Evolutionary conservation across 2,113 vertebrate species (phyloP).

Genomic region (Dicaeum eximium): DNA sequence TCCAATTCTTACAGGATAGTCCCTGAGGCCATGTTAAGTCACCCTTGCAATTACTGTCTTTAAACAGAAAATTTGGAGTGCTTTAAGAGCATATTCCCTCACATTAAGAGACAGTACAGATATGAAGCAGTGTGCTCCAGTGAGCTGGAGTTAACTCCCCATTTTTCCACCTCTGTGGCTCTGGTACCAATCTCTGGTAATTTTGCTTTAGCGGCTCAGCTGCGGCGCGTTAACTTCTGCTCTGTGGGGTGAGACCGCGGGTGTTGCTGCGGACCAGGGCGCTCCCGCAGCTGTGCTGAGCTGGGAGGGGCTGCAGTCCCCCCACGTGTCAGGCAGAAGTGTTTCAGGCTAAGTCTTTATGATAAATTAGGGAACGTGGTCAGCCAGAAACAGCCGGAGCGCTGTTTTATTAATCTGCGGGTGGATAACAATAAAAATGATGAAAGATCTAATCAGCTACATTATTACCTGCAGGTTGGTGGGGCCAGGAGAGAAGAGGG

Average conservation of each 20-base stretch:
- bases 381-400: slow-evolving; percentile 43
- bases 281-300: neutral
- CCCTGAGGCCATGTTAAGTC: slow-evolving; percentile 37
- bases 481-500: neutral
- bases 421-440: slow-evolving; percentile 67
- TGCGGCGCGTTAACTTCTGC: slow-evolving; percentile 19
- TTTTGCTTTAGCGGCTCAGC: slow-evolving; percentile 26
- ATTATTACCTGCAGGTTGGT: slow-evolving; percentile 39
- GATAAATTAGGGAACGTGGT: slow-evolving; percentile 60
- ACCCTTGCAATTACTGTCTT: slow-evolving; percentile 59
- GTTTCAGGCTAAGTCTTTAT: slow-evolving; percentile 41
- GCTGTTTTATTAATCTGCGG: slow-evolving; percentile 61
- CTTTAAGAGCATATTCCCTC: slow-evolving; percentile 52
- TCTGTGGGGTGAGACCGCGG: slow-evolving; percentile 3
- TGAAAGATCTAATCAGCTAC: slow-evolving; percentile 59
- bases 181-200: slow-evolving; percentile 50
- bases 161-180: slow-evolving; percentile 42
- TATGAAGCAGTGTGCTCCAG: slow-evolving; percentile 43
- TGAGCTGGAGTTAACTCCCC: slow-evolving; percentile 60
- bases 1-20: slow-evolving; percentile 5
- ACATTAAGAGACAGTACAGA: slow-evolving; percentile 19
- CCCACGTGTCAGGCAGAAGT: neutral
- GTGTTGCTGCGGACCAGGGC: neutral
- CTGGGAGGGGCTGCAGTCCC: slow-evolving; percentile 38
- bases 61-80: slow-evolving; percentile 51